Evolutionary conservation across 2,797 vertebrate species (phyloP).

Genomic region (Poecile montanus): DNA sequence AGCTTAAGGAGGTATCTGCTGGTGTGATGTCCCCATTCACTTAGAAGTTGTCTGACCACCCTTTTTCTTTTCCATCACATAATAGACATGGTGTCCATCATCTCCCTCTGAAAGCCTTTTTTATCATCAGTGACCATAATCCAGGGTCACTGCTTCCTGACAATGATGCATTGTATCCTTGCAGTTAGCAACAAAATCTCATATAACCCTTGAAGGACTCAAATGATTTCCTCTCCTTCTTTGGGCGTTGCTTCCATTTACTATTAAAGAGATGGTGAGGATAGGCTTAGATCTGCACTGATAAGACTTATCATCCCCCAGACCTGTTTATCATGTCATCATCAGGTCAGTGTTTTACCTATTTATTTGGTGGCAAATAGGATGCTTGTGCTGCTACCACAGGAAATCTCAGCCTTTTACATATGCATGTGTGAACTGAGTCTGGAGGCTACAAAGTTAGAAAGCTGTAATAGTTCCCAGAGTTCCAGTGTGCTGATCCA

Average conservation of each 20-base stretch:
- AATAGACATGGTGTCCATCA: constrained; percentile 10
- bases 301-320: not conserved
- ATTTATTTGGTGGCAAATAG: constrained; percentile 42
- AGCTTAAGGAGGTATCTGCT: not conserved
- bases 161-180: constrained; percentile 51
- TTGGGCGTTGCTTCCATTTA: not conserved
- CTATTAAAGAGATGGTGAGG: not conserved
- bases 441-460: constrained; percentile 4
- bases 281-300: not conserved
- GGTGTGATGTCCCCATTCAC: not conserved
- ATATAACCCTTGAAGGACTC: constrained; percentile 29
- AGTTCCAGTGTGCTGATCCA: not conserved
- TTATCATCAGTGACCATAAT: constrained; percentile 42
- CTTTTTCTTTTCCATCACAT: not conserved
- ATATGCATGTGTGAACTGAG: not conserved
- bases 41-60: not conserved
- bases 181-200: constrained; percentile 56
- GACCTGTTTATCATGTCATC: constrained; percentile 12
- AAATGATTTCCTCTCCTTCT: constrained; percentile 19
- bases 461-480: constrained; percentile 49
- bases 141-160: not conserved
- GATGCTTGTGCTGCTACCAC: not conserved
- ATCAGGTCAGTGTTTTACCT: constrained; percentile 30
- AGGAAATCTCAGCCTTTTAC: not conserved
- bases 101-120: constrained; percentile 19